Percentiles rank a stretch among this genome's conserved stretches.
phyloP scores from a whole-genome alignment of 2,888 invertebrate species.

The Myopa tessellatipennis region DNA sequence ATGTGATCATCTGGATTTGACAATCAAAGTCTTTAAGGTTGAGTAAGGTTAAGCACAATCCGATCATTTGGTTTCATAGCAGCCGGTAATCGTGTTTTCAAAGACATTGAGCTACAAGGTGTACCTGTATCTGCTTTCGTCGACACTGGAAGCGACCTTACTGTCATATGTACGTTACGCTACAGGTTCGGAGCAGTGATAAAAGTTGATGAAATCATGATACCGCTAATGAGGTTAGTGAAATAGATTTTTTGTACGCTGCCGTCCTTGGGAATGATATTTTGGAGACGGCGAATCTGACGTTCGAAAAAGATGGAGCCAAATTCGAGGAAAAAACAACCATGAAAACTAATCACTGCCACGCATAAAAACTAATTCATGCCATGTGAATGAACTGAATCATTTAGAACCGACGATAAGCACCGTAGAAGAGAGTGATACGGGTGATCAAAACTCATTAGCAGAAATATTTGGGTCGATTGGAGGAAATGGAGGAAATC shows the following conservation, averaged over 20 bases:
- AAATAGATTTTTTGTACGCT: slow-evolving; percentile 34
- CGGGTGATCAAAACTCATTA: not conserved
- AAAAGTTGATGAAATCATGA: slow-evolving; percentile 20
- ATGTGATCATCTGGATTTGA: too few relatives aligned
- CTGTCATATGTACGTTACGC: not conserved
- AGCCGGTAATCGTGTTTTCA: slow-evolving; percentile 34
- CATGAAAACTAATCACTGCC: not conserved
- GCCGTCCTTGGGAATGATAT: slow-evolving; percentile 42
- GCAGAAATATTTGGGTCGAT: not conserved
- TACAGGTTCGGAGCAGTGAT: not conserved
- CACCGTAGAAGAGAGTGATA: not conserved
- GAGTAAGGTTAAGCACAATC: too few relatives aligned
- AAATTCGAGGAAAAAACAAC: slow-evolving; percentile 3
- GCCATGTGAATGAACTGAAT: not conserved
- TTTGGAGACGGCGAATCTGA: slow-evolving; percentile 30
- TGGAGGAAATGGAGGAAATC: not conserved
- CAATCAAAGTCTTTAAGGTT: too few relatives aligned
- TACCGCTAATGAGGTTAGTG: slow-evolving; percentile 30
- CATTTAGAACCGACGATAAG: not conserved
- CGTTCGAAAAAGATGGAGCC: slow-evolving; percentile 12
- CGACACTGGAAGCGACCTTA: slow-evolving; percentile 31
- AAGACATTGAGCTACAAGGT: slow-evolving; percentile 21
- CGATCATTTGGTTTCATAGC: too few relatives aligned
- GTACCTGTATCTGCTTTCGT: slow-evolving; percentile 27
- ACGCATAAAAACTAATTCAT: not conserved